phyloP scores from a whole-genome alignment of 2,888 invertebrate genomes.

The Pterostichus madidus region DNA sequence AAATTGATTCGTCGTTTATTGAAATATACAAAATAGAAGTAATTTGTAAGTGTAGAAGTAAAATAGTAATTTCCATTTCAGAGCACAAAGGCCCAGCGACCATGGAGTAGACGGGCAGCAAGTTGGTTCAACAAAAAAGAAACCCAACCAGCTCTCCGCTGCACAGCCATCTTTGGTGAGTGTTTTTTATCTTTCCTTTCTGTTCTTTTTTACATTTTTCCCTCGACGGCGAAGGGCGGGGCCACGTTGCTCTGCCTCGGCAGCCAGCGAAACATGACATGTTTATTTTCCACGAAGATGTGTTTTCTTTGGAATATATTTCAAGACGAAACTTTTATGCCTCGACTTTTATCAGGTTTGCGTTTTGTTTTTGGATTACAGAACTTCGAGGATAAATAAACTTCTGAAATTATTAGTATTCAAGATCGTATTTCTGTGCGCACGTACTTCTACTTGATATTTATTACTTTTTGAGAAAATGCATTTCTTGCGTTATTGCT shows the following conservation, averaged over 20 bases:
- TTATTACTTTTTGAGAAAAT: neutral
- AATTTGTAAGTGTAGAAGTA: no score
- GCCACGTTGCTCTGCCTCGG: neutral
- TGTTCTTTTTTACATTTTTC: conserved; percentile 55
- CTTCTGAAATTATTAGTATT: conserved; percentile 51
- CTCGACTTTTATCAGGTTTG: conserved; percentile 36
- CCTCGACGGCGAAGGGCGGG: neutral
- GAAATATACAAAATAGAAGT: no score
- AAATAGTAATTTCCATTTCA: conserved; percentile 1
- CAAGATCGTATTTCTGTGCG: conserved; percentile 36
- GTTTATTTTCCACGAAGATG: conserved; percentile 58
- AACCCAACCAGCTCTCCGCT: conserved; percentile 10
- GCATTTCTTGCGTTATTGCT: neutral
- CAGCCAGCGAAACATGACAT: conserved; percentile 53
- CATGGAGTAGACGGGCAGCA: conserved; percentile 53
- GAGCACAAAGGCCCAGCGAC: conserved; percentile 15
- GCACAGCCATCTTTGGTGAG: conserved; percentile 65
- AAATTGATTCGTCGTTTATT: no score
- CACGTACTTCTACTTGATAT: neutral
- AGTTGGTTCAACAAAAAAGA: conserved; percentile 11
- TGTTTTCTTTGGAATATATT: conserved; percentile 57
- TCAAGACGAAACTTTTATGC: conserved; percentile 47
- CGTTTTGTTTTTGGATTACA: conserved; percentile 46
- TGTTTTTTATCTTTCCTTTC: conserved; percentile 54
- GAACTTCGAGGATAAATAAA: conserved; percentile 40